phyloP scores from a whole-genome alignment of 1,140 invertebrate species.

The Drosophila leontia region DNA sequence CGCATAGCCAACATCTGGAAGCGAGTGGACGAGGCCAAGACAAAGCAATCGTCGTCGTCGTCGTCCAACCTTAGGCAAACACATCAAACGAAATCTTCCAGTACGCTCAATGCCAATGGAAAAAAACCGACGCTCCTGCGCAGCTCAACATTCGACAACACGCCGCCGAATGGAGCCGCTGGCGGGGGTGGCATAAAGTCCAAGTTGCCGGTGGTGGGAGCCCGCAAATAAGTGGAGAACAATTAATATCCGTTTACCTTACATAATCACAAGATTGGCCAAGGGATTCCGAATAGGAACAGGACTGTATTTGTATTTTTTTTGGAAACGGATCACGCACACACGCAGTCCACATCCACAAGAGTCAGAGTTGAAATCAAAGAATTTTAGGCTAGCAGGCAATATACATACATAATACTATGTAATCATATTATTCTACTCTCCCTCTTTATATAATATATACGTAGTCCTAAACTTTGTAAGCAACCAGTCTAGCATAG shows the following conservation, averaged over 20 bases:
- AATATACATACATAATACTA: conserved; percentile 38
- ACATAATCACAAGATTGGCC: conserved; percentile 1
- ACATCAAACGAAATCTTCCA: conserved; percentile 75
- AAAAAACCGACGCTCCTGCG: conserved; percentile 85
- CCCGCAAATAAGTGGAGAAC: conserved; percentile 30
- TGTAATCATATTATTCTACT: conserved; percentile 46
- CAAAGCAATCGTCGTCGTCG: conserved; percentile 34
- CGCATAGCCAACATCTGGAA: conserved; percentile 96
- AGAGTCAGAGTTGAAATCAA: conserved; percentile 59
- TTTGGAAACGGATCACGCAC: conserved; percentile 39
- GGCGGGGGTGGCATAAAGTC: conserved; percentile 29
- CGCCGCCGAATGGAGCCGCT: conserved; percentile 78
- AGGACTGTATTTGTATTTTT: conserved; percentile 49
- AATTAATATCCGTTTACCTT: too few species aligned
- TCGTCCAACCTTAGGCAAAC: conserved; percentile 53
- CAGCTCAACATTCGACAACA: conserved; percentile 90
- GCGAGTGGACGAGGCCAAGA: conserved; percentile 90
- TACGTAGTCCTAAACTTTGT: conserved; percentile 44
- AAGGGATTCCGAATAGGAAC: conserved; percentile 12
- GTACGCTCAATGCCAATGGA: conserved; percentile 47
- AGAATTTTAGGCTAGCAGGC: conserved; percentile 56
- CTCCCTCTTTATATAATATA: conserved; percentile 37
- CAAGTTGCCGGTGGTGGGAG: conserved; percentile 58
- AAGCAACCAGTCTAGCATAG: conserved; percentile 52
- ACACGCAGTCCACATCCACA: conserved; percentile 18